Evolutionary conservation across 2,113 vertebrate species (phyloP).

Genomic region (Mellivora capensis): DNA sequence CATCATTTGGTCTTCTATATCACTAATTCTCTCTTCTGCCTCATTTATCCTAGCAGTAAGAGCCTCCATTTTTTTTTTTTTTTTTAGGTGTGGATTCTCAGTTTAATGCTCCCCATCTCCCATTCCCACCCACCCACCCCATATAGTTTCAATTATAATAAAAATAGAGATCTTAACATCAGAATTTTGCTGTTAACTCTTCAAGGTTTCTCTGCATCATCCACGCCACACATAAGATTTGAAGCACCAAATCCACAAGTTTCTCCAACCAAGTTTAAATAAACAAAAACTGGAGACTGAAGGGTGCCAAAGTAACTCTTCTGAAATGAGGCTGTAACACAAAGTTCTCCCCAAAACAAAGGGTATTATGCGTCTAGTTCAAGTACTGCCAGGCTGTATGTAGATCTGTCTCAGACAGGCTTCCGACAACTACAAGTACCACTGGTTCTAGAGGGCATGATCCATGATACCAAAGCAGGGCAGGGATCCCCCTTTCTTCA

Average conservation of each 20-base stretch:
- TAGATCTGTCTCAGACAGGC: slow-evolving; percentile 44
- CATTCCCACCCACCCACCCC: slow-evolving; percentile 18
- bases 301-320: slow-evolving; percentile 58
- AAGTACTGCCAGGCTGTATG: slow-evolving; percentile 60
- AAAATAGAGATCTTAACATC: slow-evolving; percentile 64
- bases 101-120: neutral
- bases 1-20: no score
- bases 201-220: slow-evolving; percentile 55
- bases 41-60: no score
- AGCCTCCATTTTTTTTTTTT: no score
- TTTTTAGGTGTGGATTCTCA: slow-evolving; percentile 56
- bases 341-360: slow-evolving; percentile 58
- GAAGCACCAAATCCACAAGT: slow-evolving; percentile 68
- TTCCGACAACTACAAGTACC: slow-evolving; percentile 30
- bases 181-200: slow-evolving; percentile 59
- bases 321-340: slow-evolving; percentile 61
- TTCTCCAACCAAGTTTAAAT: slow-evolving; percentile 64
- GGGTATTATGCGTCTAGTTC: slow-evolving; percentile 56
- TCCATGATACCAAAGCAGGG: neutral
- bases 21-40: no score
- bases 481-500: neutral
- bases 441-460: slow-evolving; percentile 43
- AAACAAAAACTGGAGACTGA: slow-evolving; percentile 55
- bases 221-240: slow-evolving; percentile 46
- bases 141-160: slow-evolving; percentile 49